Percentiles rank a stretch among this genome's conserved stretches.
These are phyloP conservation scores for Eulithis testata DNA, from an alignment of 2,888 invertebrate species.

Conservation along the genomic window DNA sequence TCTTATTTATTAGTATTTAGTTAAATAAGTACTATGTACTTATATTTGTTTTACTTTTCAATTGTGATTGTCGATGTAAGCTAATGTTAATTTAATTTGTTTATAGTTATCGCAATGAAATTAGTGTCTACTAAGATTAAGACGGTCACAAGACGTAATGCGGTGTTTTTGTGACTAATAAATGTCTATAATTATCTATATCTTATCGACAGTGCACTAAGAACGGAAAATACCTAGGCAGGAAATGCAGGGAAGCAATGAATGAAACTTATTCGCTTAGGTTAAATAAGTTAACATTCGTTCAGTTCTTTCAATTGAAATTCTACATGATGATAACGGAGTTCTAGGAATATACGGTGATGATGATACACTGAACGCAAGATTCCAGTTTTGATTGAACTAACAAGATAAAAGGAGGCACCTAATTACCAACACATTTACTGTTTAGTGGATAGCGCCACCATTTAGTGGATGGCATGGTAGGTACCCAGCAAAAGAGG, in stretches of 20 bases:
- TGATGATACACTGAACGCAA: background rate
- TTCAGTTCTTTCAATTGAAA: conserved; percentile 12
- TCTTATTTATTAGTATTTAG: no score
- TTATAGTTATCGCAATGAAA: background rate
- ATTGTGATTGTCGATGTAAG: no score
- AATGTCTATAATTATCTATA: no score
- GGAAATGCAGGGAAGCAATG: conserved; percentile 6
- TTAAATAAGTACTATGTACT: no score
- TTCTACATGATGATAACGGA: conserved; percentile 3
- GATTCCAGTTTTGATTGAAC: background rate
- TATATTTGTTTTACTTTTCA: no score
- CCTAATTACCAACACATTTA: no score
- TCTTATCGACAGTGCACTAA: conserved; percentile 25
- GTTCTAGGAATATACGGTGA: background rate
- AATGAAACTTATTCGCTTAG: conserved; percentile 15
- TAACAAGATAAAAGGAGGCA: no score
- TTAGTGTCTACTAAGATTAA: background rate
- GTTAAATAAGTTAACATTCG: conserved; percentile 25
- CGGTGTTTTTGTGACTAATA: background rate
- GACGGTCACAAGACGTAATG: no score
- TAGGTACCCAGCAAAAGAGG: no score
- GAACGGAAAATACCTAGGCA: conserved; percentile 15
- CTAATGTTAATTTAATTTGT: no score
- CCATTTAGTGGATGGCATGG: no score
- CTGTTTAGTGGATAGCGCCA: no score